Evolutionary conservation across 2,888 invertebrate species (phyloP), one percentile per base, ranked within the genome.

Genomic region (Parnassius mnemosyne): DNA sequence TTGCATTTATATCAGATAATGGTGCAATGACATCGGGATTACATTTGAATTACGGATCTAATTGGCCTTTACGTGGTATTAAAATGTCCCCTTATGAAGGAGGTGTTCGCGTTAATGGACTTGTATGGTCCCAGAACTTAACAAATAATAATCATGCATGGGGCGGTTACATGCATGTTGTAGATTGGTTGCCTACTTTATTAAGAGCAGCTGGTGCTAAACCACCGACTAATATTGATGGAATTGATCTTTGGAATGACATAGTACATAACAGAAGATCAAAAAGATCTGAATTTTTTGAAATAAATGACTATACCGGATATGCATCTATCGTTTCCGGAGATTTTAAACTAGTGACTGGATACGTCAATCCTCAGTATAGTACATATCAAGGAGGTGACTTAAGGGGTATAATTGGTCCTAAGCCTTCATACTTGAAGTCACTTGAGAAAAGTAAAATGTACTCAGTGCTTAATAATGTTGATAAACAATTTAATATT

Each of bases 1-100:
- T 98, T 59, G 83, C 97, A 1, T 98, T 98, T 79, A 93, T 95
- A 70, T 95, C 97, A 11, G 98, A 98, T 79, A 98, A 98, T 79
- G 97, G 97, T 0, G 96, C 95, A 0, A 96, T 96, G 56, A 94
- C 96, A 0, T 87, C 92, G 61, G 97, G 96, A 0, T 73, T 92
- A 55, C 94, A 94, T 75, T 79, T 92, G 57, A 98, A 97, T 83
- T 93, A 93, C 55, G 96, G 94, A 10, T 96, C 95, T 20, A 96
- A 96, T 83, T 95, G 93, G 92, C 96, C 96, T n/a, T 80, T 96
- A 11, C 92, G 95, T 80, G 96, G 96, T 51, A 68, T 76, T 76
- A 98, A 98, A 85, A 92, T 94, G 78, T 94, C 95, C 0, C 90
- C 96, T 0, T 97, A 95, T 89, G 98, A 98, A 84, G 98, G 98